Evolutionary conservation across 2,888 invertebrate genomes (phyloP).

Genomic region (Xylocampa areola): DNA sequence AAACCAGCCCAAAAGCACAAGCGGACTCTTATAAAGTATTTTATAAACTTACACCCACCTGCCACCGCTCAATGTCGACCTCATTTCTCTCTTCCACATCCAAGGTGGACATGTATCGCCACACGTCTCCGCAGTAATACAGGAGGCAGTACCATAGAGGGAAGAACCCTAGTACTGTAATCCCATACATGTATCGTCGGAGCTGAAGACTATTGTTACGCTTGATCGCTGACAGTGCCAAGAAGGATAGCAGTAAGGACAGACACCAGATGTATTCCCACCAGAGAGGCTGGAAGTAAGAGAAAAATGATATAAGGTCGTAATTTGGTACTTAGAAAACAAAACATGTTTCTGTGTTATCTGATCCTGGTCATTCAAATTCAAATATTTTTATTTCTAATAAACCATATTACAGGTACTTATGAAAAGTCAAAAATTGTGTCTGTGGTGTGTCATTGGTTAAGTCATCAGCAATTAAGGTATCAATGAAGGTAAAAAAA

Average conservation of each 20-base stretch:
- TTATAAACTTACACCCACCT: slow-evolving; percentile 87
- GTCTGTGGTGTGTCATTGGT: too few relatives aligned
- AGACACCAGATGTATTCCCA: slow-evolving; percentile 99
- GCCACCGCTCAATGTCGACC: slow-evolving; percentile 94
- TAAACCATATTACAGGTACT: too few relatives aligned
- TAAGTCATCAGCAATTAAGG: too few relatives aligned
- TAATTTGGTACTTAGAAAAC: too few relatives aligned
- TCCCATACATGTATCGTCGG: slow-evolving; percentile 94
- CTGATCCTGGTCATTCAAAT: too few relatives aligned
- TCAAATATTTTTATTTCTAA: too few relatives aligned
- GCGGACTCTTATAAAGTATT: slow-evolving; percentile 3
- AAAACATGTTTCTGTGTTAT: too few relatives aligned
- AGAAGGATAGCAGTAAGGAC: slow-evolving; percentile 94
- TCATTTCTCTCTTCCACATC: slow-evolving; percentile 87
- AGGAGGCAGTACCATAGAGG: slow-evolving; percentile 95
- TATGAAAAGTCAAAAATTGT: too few relatives aligned
- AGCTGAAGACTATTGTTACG: slow-evolving; percentile 94
- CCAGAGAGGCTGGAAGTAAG: slow-evolving; percentile 92
- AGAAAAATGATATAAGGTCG: not conserved
- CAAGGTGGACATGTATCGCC: slow-evolving; percentile 92
- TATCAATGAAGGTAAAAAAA: too few relatives aligned
- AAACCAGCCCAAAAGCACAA: slow-evolving; percentile 4
- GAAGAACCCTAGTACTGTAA: slow-evolving; percentile 91
- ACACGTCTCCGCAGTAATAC: slow-evolving; percentile 96
- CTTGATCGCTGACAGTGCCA: slow-evolving; percentile 96